Base-by-base conservation (phyloP, 2,888 invertebrate species). In the Diabrotica balteata region DNA sequence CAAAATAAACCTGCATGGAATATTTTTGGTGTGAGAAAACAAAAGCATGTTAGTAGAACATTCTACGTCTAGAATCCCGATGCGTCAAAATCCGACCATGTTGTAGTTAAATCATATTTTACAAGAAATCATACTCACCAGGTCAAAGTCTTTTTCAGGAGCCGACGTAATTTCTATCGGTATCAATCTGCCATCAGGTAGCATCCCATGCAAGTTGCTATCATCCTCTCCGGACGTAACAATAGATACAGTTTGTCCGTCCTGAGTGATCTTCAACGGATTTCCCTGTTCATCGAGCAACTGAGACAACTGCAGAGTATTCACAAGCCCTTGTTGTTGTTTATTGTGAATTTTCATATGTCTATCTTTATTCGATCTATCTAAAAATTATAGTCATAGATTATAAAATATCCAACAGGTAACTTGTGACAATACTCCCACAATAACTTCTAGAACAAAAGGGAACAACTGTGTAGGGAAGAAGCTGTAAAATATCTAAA, bases 251-350 rank as follows among this genome's bases (percentile, higher is more conserved):
- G 88, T 87, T 57, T 90, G 88, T 42, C 91, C 91, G 78, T 91
- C 90, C 72, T 89, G 88, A 1, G 90, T 90, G 77, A 92, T 87
- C 75, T 89, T 90, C 61, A 89, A 84, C 2, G 90, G 89, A 81
- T 90, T 91, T 43, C 91, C 91, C 63, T 89, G 87, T 78, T 89
- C 89, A 80, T 91, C 91, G 0, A 90, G 88, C 68, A 91, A 88
- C 87, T 91, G 84, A 59, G 82, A 76, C 17, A 80, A 73, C 53
- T 77, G 75, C 50, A 79, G 68, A 9, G 47, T n/a, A 50, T 17
- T 49, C 22, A 46, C 58, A 6, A 59, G 2, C 45, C 42, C 32
- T 32, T 67, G 43, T 7, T 17, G 8, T 6, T 11, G 8, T 8
- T 45, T 9, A 44, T 55, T 50, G 49, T 59, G 59, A 47, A 11